Evolutionary conservation across 2,113 vertebrate genomes (phyloP).

Genomic region (Emydura subglobosa): DNA sequence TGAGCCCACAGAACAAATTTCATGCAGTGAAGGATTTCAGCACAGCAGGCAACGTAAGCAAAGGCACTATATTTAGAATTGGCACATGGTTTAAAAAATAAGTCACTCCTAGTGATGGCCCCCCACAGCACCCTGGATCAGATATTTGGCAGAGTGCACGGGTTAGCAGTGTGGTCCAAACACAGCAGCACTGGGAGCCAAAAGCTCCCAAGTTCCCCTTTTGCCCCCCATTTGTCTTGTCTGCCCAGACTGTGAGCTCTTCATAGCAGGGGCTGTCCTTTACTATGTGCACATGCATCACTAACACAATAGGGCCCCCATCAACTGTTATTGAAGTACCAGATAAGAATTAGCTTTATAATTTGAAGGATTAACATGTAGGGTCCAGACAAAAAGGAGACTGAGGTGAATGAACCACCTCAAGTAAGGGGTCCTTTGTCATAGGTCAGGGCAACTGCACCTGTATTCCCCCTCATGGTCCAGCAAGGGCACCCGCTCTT

Average conservation of each 20-base stretch:
- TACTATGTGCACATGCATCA: neutral
- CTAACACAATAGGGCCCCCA: neutral
- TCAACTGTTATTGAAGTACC: neutral
- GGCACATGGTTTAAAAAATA: neutral
- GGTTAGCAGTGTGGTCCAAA: constrained; percentile 26
- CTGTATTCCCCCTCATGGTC: too few species aligned
- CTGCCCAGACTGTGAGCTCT: neutral
- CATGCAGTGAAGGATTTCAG: constrained; percentile 24
- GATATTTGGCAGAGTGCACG: neutral
- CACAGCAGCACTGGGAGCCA: constrained; percentile 29
- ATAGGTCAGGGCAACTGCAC: too few species aligned
- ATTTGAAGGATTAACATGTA: neutral
- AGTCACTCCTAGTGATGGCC: constrained; percentile 28
- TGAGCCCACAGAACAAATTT: neutral
- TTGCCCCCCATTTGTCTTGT: neutral
- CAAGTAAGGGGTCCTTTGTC: neutral
- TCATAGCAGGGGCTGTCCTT: neutral
- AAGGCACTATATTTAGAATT: constrained; percentile 21
- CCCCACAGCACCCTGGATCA: constrained; percentile 23
- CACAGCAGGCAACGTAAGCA: constrained; percentile 46
- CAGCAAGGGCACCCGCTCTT: too few species aligned
- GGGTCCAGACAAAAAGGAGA: neutral
- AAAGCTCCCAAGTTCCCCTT: neutral
- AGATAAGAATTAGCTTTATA: neutral
- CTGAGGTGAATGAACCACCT: rapidly evolving